phyloP scores from a whole-genome alignment of 2,888 invertebrate genomes.

The Plagiodera versicolora region DNA sequence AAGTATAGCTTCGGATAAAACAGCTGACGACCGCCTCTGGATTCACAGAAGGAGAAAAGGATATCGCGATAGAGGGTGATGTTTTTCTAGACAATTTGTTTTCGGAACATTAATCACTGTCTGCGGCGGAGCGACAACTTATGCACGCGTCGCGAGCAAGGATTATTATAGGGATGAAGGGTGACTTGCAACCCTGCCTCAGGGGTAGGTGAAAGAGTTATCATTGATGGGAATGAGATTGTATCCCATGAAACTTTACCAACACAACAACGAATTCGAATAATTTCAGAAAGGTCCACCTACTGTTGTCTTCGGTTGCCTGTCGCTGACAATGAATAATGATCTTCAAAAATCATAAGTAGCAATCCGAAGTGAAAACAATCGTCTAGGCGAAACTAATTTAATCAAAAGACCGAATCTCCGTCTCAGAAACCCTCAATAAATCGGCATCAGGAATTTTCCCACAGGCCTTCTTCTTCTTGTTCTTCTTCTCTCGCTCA shows the following conservation, averaged over 20 bases:
- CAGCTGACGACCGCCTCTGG: conserved; percentile 26
- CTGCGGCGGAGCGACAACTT: conserved; percentile 35
- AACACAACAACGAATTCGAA: no score
- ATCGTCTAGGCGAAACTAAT: neutral
- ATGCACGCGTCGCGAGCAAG: conserved; percentile 44
- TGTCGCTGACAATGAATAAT: no score
- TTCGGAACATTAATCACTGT: conserved; percentile 49
- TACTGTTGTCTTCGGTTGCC: no score
- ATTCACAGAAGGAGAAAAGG: conserved; percentile 24
- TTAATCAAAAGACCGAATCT: neutral
- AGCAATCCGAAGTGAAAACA: no score
- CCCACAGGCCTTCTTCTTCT: conserved; percentile 40
- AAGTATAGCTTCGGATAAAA: conserved; percentile 29
- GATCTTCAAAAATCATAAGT: no score
- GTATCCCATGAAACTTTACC: neutral
- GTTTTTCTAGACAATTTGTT: conserved; percentile 47
- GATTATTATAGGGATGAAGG: conserved; percentile 38
- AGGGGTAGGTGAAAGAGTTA: conserved; percentile 8
- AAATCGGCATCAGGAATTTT: conserved; percentile 34
- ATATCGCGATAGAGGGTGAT: conserved; percentile 19
- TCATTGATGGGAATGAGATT: neutral
- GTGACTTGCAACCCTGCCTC: conserved; percentile 8
- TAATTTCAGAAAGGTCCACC: no score
- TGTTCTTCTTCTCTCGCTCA: conserved; percentile 28
- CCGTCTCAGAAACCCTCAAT: neutral